phyloP scores from a whole-genome alignment of 2,888 invertebrate genomes.

The Xylocampa areola region DNA sequence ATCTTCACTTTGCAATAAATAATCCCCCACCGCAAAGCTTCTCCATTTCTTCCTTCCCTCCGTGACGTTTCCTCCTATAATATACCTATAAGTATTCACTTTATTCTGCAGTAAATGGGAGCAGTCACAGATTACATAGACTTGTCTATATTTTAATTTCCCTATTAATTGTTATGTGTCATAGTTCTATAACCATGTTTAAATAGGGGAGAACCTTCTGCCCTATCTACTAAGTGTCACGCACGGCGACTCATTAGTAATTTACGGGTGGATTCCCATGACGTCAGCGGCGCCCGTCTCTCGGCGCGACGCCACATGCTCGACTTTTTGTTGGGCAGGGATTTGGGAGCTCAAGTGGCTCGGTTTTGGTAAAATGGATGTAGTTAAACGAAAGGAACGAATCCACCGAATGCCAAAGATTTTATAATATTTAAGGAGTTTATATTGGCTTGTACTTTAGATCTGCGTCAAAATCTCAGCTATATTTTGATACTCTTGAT shows the following conservation, averaged over 20 bases:
- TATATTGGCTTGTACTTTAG: too few species aligned
- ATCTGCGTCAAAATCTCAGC: too few species aligned
- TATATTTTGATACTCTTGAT: too few species aligned
- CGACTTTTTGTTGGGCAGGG: conserved; percentile 52
- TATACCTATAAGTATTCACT: too few species aligned
- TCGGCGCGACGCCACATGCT: conserved; percentile 76
- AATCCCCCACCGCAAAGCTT: too few species aligned
- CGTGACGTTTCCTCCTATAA: too few species aligned
- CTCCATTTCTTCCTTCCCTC: neutral
- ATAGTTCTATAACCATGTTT: neutral
- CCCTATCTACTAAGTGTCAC: conserved; percentile 9
- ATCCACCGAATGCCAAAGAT: too few species aligned
- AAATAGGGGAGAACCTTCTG: conserved; percentile 25
- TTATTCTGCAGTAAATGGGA: too few species aligned
- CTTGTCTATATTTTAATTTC: neutral
- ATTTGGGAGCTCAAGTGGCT: conserved; percentile 48
- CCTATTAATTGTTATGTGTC: neutral
- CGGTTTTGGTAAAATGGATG: conserved; percentile 25
- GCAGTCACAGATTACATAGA: neutral
- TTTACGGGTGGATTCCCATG: conserved; percentile 74
- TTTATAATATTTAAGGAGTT: too few species aligned
- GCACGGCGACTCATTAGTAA: conserved; percentile 60
- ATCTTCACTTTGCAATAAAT: too few species aligned
- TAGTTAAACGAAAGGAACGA: too few species aligned
- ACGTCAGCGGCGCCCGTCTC: conserved; percentile 79